Percentiles rank a stretch among this genome's conserved stretches.
These are phyloP conservation scores for Cariama cristata DNA, from an alignment of 2,113 vertebrate genomes.

Conservation along the genomic window DNA sequence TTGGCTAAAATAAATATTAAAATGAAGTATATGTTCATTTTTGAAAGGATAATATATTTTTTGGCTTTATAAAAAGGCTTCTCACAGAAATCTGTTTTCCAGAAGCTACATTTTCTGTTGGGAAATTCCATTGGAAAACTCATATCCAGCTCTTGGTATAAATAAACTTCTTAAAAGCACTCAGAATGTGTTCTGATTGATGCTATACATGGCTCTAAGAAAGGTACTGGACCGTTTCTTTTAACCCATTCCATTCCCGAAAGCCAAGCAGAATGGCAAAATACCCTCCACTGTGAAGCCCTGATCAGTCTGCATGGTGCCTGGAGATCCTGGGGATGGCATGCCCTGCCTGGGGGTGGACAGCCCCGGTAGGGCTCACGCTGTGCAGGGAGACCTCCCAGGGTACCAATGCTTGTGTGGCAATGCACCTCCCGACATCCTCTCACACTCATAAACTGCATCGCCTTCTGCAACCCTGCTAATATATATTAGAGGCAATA, in stretches of 20 bases:
- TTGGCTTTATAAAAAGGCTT: neutral
- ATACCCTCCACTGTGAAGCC: neutral
- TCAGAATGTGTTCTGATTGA: neutral
- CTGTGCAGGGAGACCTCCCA: neutral
- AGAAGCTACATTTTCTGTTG: neutral
- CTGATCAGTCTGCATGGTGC: neutral
- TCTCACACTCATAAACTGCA: neutral
- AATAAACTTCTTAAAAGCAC: neutral
- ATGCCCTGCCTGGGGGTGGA: neutral
- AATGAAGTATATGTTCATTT: neutral
- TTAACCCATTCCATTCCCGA: neutral
- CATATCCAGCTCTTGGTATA: neutral
- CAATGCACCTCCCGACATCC: rapidly evolving
- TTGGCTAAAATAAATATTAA: neutral
- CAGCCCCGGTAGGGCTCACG: rapidly evolving
- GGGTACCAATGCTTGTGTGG: too few species aligned
- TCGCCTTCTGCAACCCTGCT: neutral
- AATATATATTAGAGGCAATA: too few species aligned
- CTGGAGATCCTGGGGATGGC: neutral
- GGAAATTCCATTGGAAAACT: neutral
- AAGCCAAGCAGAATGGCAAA: neutral
- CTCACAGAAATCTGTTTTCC: neutral
- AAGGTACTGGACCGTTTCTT: rapidly evolving
- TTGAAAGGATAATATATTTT: neutral
- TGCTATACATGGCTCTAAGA: neutral